Percentiles rank a stretch among this genome's conserved stretches.
Evolutionary conservation across 2,113 vertebrate genomes (phyloP).

Genomic region (Silurus glanis): DNA sequence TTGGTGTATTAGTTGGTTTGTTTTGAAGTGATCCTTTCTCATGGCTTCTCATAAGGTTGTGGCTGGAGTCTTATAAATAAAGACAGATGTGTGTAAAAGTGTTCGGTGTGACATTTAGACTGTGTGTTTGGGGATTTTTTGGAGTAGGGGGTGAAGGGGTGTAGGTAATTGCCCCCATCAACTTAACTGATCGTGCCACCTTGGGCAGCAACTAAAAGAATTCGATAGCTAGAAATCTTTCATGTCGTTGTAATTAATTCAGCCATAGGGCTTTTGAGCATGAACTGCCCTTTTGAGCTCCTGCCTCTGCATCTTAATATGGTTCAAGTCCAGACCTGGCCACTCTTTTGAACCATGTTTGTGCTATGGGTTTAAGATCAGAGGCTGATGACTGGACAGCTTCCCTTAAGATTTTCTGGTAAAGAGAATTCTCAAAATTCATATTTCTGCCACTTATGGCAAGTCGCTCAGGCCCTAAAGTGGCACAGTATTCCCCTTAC

Average conservation of each 20-base stretch:
- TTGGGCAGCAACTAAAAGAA: background rate
- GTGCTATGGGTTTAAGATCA: background rate
- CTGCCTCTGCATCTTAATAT: background rate
- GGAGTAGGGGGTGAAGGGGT: slow-evolving; percentile 43
- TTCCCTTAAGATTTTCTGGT: background rate
- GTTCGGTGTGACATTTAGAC: slow-evolving; percentile 25
- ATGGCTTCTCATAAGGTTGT: slow-evolving; percentile 19
- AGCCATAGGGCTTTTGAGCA: background rate
- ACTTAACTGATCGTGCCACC: slow-evolving; percentile 53
- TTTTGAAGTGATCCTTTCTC: slow-evolving; percentile 37
- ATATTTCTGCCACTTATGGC: background rate
- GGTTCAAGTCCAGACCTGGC: background rate
- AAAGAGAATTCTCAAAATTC: background rate
- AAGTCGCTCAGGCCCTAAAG: background rate
- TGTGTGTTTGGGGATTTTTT: slow-evolving; percentile 51
- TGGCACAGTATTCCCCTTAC: too few species aligned
- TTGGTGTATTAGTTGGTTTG: slow-evolving; percentile 51
- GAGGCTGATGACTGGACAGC: too few species aligned
- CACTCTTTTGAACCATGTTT: background rate
- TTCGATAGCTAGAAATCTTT: background rate
- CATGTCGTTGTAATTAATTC: background rate
- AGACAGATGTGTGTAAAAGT: slow-evolving; percentile 19
- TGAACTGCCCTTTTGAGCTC: background rate
- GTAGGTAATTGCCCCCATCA: slow-evolving; percentile 57
- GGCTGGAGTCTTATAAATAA: slow-evolving; percentile 26